phyloP scores from a whole-genome alignment of 2,888 invertebrate species.

The Conomelus anceps region DNA sequence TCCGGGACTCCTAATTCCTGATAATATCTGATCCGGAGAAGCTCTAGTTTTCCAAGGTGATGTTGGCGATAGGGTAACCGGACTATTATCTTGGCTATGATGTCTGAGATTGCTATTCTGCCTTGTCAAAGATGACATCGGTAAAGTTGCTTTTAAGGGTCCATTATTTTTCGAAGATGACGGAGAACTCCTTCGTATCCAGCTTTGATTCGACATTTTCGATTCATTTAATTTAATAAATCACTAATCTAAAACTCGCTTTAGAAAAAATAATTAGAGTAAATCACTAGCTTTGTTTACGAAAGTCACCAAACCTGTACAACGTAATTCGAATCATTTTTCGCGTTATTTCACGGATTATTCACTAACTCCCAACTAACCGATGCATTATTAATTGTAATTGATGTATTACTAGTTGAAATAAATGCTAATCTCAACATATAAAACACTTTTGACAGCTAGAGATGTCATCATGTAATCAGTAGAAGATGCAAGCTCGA shows the following conservation, averaged over 20 bases:
- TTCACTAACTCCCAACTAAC: background rate
- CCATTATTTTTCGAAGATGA: slow-evolving; percentile 49
- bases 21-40: slow-evolving; percentile 61
- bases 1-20: slow-evolving; percentile 67
- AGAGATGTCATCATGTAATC: background rate
- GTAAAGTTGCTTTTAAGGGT: slow-evolving; percentile 69
- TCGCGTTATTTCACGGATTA: background rate
- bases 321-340: background rate
- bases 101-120: slow-evolving; percentile 52
- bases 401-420: background rate
- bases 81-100: slow-evolving; percentile 55
- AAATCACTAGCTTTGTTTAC: background rate
- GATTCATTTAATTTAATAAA: background rate
- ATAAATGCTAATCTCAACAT: background rate
- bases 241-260: background rate
- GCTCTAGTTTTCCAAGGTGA: slow-evolving; percentile 58
- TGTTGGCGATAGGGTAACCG: slow-evolving; percentile 56
- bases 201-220: slow-evolving; percentile 49
- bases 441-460: background rate
- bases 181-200: slow-evolving; percentile 61
- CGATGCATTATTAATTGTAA: background rate
- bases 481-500: background rate
- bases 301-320: background rate
- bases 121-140: slow-evolving; percentile 65
- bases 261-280: background rate